Base-by-base conservation (phyloP, 2,113 vertebrate species). In the Lipotes vexillifer region DNA sequence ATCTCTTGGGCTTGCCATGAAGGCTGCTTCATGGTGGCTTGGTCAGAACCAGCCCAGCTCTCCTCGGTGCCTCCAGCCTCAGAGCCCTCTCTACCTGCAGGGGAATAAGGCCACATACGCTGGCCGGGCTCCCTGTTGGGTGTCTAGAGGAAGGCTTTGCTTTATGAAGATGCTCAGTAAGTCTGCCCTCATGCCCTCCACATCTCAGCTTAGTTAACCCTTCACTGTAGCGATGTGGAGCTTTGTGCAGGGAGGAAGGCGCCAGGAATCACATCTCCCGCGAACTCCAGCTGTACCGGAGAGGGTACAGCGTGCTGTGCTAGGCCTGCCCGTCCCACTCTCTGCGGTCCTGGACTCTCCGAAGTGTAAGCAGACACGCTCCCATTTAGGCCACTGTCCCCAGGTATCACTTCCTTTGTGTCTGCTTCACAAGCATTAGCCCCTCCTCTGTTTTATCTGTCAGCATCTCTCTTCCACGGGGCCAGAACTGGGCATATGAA, bases 121-220 rank as follows among this genome's bases (percentile, higher is more conserved):
- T 3, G 27, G 44, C 55, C 78, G n/a, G 6, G n/a, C 20, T 88
- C 2, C 0, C 0, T 8, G 14, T 49, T 7, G 1, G 11, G 15
- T 46, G 15, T 77, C 52, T 10, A 31, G 29, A 63, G n/a, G 25
- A 71, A 23, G 13, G 21, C 23, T 25, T 55, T 59, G 12, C 23
- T 52, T 66, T 83, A 3, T 14, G 36, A 0, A 68, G 55, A 15
- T 12, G 5, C 20, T 25, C 36, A 29, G 1, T n/a, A 65, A 15
- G 25, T 29, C 38, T 7, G 13, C 18, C 29, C 33, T 59, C 2
- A 41, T 57, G 65, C 46, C 65, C 41, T 81, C 15, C 4, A 52
- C n/a, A 55, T 38, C 69, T 68, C 46, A 14, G 14, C 14, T 44
- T 4, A 0, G 4, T 6, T 21, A 0, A 10, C 18, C 77, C 6